Conservation (phyloP, 2,888 invertebrate species). For the Steinernema carpocapsae region DNA sequence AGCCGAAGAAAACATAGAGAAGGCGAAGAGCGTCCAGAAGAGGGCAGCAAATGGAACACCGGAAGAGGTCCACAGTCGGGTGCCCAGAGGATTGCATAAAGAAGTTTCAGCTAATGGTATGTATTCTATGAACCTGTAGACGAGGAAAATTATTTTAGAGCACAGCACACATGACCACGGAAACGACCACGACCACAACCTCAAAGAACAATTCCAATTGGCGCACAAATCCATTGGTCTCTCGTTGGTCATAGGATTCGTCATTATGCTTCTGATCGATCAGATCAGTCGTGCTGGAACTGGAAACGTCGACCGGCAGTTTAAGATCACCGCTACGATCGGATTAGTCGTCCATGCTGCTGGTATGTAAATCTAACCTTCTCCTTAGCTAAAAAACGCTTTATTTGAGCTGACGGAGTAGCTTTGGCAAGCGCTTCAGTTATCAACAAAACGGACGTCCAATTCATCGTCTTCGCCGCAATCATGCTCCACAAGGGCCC, state of each 20-base stretch:
- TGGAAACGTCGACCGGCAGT: slow-evolving; percentile 52
- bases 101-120: neutral
- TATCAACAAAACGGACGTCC: slow-evolving; percentile 92
- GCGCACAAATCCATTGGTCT: slow-evolving; percentile 84
- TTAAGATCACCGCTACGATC: slow-evolving; percentile 85
- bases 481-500: slow-evolving; percentile 99
- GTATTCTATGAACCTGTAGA: neutral
- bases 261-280: slow-evolving; percentile 95
- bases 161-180: slow-evolving; percentile 36
- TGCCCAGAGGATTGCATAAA: slow-evolving; percentile 20
- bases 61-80: neutral
- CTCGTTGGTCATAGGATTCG: slow-evolving; percentile 89
- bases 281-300: slow-evolving; percentile 73
- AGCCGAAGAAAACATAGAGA: neutral
- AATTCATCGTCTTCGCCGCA: slow-evolving; percentile 94
- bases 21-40: neutral
- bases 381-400: neutral
- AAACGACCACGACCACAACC: slow-evolving; percentile 23
- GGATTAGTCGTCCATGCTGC: slow-evolving; percentile 98
- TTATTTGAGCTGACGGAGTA: slow-evolving; percentile 84
- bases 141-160: too few relatives aligned
- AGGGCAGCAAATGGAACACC: neutral
- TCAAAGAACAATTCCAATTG: slow-evolving; percentile 66
- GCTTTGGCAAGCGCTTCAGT: slow-evolving; percentile 97
- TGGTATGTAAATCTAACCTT: too few relatives aligned